These are phyloP conservation scores for Cassiopea andromeda DNA, from an alignment of 30 jellyfish, hydroid and myxozoan species.

Conservation along the genomic window DNA sequence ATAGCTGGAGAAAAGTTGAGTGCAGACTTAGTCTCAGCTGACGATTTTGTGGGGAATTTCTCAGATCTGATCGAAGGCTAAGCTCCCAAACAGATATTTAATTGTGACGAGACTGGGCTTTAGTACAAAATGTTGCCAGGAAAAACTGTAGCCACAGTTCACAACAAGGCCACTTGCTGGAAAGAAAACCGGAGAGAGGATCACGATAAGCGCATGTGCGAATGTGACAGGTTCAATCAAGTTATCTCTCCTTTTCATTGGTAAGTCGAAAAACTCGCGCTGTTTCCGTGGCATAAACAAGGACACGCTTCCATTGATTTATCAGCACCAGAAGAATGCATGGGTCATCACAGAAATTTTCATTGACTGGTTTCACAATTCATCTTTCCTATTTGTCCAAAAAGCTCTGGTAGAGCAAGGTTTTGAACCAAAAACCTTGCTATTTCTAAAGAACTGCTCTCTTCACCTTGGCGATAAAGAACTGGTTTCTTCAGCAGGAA, in stretches of 20 bases:
- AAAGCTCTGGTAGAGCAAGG: neutral
- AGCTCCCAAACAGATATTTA: neutral
- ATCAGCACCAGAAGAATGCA: neutral
- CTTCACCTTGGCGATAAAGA: conserved; percentile 22
- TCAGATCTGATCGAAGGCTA: neutral
- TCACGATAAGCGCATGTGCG: neutral
- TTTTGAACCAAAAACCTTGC: neutral
- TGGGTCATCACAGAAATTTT: neutral
- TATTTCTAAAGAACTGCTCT: conserved; percentile 18
- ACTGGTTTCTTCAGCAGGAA: neutral
- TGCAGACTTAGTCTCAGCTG: neutral
- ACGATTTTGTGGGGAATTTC: neutral
- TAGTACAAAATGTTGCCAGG: neutral
- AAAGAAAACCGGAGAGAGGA: neutral
- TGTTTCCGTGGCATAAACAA: neutral
- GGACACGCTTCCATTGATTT: neutral
- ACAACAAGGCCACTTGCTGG: neutral
- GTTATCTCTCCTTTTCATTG: neutral
- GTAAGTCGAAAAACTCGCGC: neutral
- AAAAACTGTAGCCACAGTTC: neutral
- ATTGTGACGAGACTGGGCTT: neutral
- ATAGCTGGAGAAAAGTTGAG: neutral
- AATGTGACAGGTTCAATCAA: neutral
- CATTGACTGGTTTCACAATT: neutral
- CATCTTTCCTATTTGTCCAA: neutral